Percentiles rank a stretch among this genome's conserved stretches.
These are phyloP conservation scores for Diachrysia chrysitis DNA, from an alignment of 2,888 invertebrate genomes.

Conservation along the genomic window DNA sequence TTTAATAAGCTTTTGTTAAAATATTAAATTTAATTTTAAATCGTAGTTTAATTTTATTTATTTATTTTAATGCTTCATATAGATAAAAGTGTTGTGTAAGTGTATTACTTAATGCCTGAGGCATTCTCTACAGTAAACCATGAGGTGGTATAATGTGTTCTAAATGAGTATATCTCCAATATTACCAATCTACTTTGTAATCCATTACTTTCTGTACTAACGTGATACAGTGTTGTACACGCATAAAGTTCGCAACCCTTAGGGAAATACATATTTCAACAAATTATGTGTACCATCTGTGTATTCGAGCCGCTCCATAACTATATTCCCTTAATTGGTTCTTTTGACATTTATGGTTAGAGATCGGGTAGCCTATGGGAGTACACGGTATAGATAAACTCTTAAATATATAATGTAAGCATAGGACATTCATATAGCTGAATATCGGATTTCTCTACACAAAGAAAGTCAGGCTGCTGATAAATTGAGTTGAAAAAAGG, in stretches of 20 bases:
- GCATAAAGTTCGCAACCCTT: not conserved
- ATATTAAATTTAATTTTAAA: too few relatives aligned
- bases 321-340: constrained; percentile 20
- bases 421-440: not conserved
- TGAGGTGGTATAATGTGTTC: too few relatives aligned
- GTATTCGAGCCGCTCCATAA: constrained; percentile 20
- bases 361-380: constrained; percentile 10
- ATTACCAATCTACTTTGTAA: not conserved
- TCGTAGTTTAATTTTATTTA: too few relatives aligned
- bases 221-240: not conserved
- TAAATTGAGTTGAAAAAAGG: not conserved
- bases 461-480: not conserved
- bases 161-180: too few relatives aligned
- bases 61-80: too few relatives aligned
- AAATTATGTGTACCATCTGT: constrained; percentile 17
- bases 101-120: too few relatives aligned
- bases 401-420: not conserved
- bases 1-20: too few relatives aligned
- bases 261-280: constrained; percentile 19
- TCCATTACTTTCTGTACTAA: not conserved
- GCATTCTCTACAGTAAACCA: too few relatives aligned
- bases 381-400: not conserved
- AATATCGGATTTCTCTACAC: constrained; percentile 1
- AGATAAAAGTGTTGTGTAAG: too few relatives aligned
- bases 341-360: constrained; percentile 25